Evolutionary conservation across 2,113 vertebrate genomes (phyloP).

Genomic region (Vireo altiloquus): DNA sequence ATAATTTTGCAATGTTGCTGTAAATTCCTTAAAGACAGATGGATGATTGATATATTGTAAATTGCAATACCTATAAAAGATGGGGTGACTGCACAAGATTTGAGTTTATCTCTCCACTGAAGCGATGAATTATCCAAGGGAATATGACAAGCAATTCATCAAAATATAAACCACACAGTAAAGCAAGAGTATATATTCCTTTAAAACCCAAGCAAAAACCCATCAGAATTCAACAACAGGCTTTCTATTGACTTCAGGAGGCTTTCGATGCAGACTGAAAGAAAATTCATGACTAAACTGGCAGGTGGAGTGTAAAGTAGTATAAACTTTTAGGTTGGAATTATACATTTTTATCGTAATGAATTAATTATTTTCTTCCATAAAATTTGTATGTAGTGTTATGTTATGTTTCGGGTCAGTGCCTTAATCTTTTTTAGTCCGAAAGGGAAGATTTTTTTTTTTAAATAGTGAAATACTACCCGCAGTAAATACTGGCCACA

Average conservation of each 20-base stretch:
- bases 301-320: neutral
- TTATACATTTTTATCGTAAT: neutral
- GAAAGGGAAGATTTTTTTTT: neutral
- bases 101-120: conserved; percentile 12
- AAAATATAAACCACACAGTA: conserved; percentile 34
- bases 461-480: neutral
- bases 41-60: conserved; percentile 12
- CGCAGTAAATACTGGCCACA: neutral
- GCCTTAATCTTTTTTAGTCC: neutral
- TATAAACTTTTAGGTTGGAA: neutral
- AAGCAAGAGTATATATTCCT: neutral
- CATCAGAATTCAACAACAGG: neutral
- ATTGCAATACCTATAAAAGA: conserved; percentile 23
- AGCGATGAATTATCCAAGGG: conserved; percentile 9
- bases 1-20: conserved; percentile 25
- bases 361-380: neutral
- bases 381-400: neutral
- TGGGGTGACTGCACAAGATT: neutral
- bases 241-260: neutral
- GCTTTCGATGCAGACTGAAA: neutral
- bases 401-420: neutral
- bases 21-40: conserved; percentile 25
- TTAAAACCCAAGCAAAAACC: neutral
- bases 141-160: conserved; percentile 44
- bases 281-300: neutral